Evolutionary conservation across 2,113 vertebrate species (phyloP).

Genomic region (Saimiri boliviensis): DNA sequence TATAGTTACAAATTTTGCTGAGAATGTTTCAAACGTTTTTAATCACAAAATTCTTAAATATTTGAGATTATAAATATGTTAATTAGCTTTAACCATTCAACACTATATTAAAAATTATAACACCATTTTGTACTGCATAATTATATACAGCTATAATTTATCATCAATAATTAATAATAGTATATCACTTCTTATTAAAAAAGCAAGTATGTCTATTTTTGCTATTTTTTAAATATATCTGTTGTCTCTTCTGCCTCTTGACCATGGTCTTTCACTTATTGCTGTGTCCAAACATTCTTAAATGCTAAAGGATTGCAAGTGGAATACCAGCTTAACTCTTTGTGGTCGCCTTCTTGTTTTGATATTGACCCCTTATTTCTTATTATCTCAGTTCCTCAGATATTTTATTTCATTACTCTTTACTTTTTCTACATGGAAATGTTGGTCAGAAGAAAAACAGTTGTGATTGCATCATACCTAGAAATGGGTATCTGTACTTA

Average conservation of each 20-base stretch:
- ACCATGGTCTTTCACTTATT: neutral
- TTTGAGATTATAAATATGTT: neutral
- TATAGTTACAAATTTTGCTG: neutral
- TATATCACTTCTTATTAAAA: neutral
- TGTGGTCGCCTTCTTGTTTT: neutral
- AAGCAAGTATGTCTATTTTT: neutral
- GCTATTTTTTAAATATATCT: neutral
- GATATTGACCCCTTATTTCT: neutral
- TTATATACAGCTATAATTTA: neutral
- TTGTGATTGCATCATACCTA: neutral
- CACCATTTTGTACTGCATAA: neutral
- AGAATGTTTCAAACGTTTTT: neutral
- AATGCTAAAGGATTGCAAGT: neutral
- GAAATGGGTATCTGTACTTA: neutral
- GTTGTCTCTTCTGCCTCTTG: neutral
- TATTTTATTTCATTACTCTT: neutral
- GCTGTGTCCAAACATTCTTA: neutral
- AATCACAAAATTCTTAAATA: neutral
- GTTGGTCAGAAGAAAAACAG: neutral
- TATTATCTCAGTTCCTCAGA: neutral
- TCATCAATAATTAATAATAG: neutral
- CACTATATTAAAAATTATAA: neutral
- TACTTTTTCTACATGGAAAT: neutral
- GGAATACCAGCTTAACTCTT: neutral
- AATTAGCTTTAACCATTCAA: neutral